Conservation (phyloP, 2,888 invertebrate species). For the Shargacucullia verbasci region DNA sequence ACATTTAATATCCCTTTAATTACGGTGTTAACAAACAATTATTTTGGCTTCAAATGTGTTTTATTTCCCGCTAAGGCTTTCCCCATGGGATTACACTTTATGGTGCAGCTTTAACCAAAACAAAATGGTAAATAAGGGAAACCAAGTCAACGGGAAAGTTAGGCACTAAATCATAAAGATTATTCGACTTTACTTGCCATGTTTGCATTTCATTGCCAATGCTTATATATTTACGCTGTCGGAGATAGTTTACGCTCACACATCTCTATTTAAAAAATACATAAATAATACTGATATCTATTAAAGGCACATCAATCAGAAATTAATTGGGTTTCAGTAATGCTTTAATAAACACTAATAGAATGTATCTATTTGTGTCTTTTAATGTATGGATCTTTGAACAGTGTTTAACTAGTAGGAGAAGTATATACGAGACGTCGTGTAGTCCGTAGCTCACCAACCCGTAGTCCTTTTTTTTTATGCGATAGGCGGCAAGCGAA, state of each 20-base stretch:
- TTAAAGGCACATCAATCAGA: slow-evolving; percentile 17
- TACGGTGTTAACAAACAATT: slow-evolving; percentile 66
- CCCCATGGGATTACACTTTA: slow-evolving; percentile 27
- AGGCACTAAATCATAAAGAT: slow-evolving; percentile 12
- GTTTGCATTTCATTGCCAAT: background rate
- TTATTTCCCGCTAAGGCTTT: slow-evolving; percentile 31
- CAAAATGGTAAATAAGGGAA: slow-evolving; percentile 25
- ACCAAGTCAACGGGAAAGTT: slow-evolving; percentile 13
- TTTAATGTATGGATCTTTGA: too few species aligned
- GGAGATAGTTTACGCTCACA: too few species aligned
- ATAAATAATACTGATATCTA: slow-evolving; percentile 20
- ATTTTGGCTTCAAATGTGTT: slow-evolving; percentile 57
- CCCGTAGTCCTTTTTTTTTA: too few species aligned
- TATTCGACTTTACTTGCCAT: slow-evolving; percentile 19
- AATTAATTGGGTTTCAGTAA: slow-evolving; percentile 16
- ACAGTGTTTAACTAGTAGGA: too few species aligned
- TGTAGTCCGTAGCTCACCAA: too few species aligned
- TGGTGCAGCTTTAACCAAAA: slow-evolving; percentile 1
- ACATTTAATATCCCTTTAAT: slow-evolving; percentile 46
- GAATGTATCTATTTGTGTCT: too few species aligned
- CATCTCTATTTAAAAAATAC: slow-evolving; percentile 8
- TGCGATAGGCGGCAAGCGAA: too few species aligned
- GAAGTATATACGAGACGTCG: too few species aligned
- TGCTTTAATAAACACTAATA: slow-evolving; percentile 12
- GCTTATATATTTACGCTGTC: too few species aligned